phyloP scores from a whole-genome alignment of 2,888 invertebrate species.

The Drosophila setosimentum region DNA sequence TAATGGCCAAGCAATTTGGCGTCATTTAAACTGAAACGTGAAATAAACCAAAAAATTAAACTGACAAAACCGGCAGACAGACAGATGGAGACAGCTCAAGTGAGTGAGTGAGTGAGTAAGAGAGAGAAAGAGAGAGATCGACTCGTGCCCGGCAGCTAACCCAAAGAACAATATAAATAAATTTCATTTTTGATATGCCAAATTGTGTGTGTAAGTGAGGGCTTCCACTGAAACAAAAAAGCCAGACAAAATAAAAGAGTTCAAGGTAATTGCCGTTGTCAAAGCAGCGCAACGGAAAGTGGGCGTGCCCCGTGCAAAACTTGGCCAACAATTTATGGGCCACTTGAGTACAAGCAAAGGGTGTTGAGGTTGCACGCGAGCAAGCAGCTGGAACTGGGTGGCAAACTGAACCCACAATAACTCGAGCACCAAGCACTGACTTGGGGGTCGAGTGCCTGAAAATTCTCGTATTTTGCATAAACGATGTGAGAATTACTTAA shows the following conservation, averaged over 20 bases:
- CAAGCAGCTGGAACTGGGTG: constrained; percentile 59
- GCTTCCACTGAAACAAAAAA: constrained; percentile 41
- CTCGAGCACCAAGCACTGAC: neutral
- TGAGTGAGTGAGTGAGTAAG: neutral
- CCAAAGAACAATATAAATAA: constrained; percentile 69
- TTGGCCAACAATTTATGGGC: constrained; percentile 81
- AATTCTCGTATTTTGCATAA: constrained; percentile 74
- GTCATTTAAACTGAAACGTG: constrained; percentile 74
- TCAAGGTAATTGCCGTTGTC: constrained; percentile 81
- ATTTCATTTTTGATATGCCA: constrained; percentile 59
- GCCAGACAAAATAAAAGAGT: constrained; percentile 58
- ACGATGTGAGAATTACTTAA: constrained; percentile 82
- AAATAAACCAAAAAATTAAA: constrained; percentile 74
- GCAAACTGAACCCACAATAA: neutral
- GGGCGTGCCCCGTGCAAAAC: constrained; percentile 73
- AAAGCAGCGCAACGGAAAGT: constrained; percentile 76
- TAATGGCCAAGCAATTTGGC: constrained; percentile 76
- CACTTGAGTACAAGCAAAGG: constrained; percentile 80
- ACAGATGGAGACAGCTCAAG: constrained; percentile 15
- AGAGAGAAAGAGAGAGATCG: constrained; percentile 18
- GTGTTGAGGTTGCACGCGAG: constrained; percentile 81
- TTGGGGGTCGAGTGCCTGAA: constrained; percentile 32
- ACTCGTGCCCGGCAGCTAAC: constrained; percentile 62
- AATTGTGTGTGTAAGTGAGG: constrained; percentile 32
- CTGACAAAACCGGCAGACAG: constrained; percentile 60